Conservation (phyloP, 1,140 invertebrate species). For the Euborellia annulipes region DNA sequence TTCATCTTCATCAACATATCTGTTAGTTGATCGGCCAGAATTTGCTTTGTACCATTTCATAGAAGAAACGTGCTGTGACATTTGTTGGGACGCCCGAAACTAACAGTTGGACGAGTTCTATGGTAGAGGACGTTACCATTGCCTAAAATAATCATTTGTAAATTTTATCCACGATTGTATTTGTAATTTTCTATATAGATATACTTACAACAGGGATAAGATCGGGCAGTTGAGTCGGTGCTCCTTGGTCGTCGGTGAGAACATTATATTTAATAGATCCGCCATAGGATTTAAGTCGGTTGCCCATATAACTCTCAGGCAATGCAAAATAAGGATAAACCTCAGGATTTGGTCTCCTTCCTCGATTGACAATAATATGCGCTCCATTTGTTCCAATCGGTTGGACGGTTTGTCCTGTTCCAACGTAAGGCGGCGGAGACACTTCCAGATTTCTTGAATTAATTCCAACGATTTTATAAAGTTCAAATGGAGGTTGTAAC, state of each 20-base stretch:
- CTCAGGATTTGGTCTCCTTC: constrained; percentile 22
- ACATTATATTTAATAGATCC: constrained; percentile 70
- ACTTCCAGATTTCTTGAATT: no score
- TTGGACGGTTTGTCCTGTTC: constrained; percentile 11
- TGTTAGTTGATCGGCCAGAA: constrained; percentile 17
- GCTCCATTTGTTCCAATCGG: constrained; percentile 33
- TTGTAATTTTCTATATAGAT: background rate
- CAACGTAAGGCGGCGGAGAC: no score
- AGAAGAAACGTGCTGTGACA: constrained; percentile 48
- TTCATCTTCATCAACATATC: background rate
- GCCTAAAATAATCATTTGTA: constrained; percentile 26
- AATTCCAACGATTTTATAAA: background rate
- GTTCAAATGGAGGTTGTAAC: constrained; percentile 10
- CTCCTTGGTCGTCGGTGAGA: constrained; percentile 39
- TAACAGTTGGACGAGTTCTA: constrained; percentile 27
- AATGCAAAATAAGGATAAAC: constrained; percentile 48
- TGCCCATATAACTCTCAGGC: constrained; percentile 59
- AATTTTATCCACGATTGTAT: no score
- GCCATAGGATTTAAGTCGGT: constrained; percentile 76
- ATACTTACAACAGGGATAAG: constrained; percentile 58
- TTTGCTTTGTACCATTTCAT: constrained; percentile 56
- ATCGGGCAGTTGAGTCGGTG: constrained; percentile 40
- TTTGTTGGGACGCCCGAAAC: constrained; percentile 34
- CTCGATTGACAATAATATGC: constrained; percentile 20
- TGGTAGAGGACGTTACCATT: constrained; percentile 46